Conservation (phyloP, 2,113 vertebrate species). For the Gambusia holbrooki region DNA sequence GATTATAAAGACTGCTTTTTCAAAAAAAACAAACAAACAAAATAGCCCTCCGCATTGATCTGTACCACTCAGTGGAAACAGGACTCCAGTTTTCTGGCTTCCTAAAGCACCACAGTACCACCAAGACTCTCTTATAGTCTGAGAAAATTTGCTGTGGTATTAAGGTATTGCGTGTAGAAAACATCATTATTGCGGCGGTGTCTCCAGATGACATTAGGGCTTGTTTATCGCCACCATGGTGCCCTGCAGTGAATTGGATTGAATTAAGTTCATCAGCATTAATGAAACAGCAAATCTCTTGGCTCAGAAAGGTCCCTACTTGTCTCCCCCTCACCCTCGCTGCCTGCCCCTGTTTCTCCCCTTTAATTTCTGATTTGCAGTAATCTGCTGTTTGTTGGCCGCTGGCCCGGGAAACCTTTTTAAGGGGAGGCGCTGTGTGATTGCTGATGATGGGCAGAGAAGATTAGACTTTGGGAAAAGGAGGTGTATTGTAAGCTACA, state of each 20-base stretch:
- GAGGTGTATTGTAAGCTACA: neutral
- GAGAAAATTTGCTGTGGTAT: slow-evolving; percentile 56
- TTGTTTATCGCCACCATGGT: slow-evolving; percentile 59
- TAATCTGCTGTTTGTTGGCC: slow-evolving; percentile 56
- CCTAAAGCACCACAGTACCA: slow-evolving; percentile 33
- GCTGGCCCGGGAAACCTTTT: slow-evolving; percentile 49
- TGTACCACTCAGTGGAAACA: too few relatives aligned
- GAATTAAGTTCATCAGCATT: slow-evolving; percentile 68
- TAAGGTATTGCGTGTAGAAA: slow-evolving; percentile 59
- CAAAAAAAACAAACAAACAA: too few relatives aligned
- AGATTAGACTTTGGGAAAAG: slow-evolving; percentile 38
- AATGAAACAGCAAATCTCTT: slow-evolving; percentile 59
- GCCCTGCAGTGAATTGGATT: slow-evolving; percentile 60
- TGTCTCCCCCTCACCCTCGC: slow-evolving; percentile 22
- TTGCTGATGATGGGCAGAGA: slow-evolving; percentile 59
- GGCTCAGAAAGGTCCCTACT: slow-evolving; percentile 27
- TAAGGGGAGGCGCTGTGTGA: slow-evolving; percentile 50
- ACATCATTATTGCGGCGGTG: slow-evolving; percentile 48
- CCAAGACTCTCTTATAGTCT: slow-evolving; percentile 33
- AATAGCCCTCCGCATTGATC: too few relatives aligned
- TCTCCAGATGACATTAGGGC: slow-evolving; percentile 57
- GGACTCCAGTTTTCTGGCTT: neutral
- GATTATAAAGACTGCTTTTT: too few relatives aligned
- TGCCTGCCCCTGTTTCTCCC: slow-evolving; percentile 24
- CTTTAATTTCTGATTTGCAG: slow-evolving; percentile 60